Evolutionary conservation across 2,888 invertebrate species (phyloP), one percentile per base, ranked within the genome.

Genomic region (Tenthredo notha): DNA sequence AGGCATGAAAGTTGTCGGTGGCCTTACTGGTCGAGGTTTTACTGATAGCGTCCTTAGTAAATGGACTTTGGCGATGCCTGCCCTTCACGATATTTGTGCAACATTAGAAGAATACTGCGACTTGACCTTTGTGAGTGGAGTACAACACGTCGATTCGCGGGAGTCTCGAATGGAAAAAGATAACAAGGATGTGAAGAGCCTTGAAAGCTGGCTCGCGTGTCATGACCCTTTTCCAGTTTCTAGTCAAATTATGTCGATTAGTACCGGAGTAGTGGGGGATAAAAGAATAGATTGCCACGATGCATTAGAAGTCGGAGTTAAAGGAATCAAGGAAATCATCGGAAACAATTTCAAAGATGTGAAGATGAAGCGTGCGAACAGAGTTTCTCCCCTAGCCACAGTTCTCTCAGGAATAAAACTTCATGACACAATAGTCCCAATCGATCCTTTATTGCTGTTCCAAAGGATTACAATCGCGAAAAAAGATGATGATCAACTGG

Each of bases 391-490:
- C 10, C 40, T 72, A 4, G n/a, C 72, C 9, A 72, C 72, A n/a
- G n/a, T 40, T 15, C 33, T n/a, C n/a, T 37, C 37, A 4, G 72
- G 15, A n/a, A 72, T 40, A 33, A 37, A 33, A 18, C 15, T 72
- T 15, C 6, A 72, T n/a, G n/a, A 72, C 18, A 33, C n/a, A 9
- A n/a, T 29, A 37, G 40, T 84, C n/a, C 72, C 84, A 4, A 29
- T 84, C 21, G 84, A 72, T 29, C 77, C 84, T n/a, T 2, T 78
- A 18, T 33, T 80, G 58, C 29, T 86, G n/a, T 85, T 84, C 47
- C 86, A 86, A 80, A 54, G 84, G 72, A 85, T 86, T 37, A 75
- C 40, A 25, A 65, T 83, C 2, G 58, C 29, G 7, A 86, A 86
- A 33, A 61, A 77, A n/a, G 61, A 58, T 9, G 85, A 85, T 70